Evolutionary conservation across 2,888 invertebrate genomes (phyloP), one percentile per base, ranked within the genome.

Genomic region (Scaptomyza caliginosa): DNA sequence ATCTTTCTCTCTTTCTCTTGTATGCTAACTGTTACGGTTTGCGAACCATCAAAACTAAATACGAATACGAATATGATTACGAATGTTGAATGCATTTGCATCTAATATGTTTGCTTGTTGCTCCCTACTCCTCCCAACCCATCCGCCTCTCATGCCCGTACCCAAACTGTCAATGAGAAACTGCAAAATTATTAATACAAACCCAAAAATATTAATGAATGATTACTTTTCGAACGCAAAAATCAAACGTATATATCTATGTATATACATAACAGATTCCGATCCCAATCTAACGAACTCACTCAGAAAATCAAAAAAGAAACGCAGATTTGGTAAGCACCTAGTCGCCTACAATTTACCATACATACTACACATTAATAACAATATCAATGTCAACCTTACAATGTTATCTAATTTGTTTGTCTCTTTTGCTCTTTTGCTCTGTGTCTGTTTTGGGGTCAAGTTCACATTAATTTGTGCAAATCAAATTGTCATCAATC

Each of bases 291-390:
- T 90, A 89, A 91, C 90, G 90, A 91, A 90, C 84, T 89, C 91
- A 86, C 88, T 91, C 77, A 91, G 90, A 89, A 91, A 90, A 89
- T 84, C 88, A 64, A 90, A 91, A 88, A 91, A 91, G 89, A 91
- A 89, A 89, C 88, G 90, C 85, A 89, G 90, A 89, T 91, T 91
- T 88, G 92, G 92, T 92, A 92, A 92, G 92, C 80, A 81, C 74
- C 67, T 60, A 48, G 28, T 28, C 57, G 43, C 67, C 60, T 40
- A 55, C 40, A 52, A 55, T 59, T 64, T 69, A n/a, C n/a, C n/a
- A 64, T 42, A 66, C 36, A 45, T 57, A 43, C 45, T 46, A 30
- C 40, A 55, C 34, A 38, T 30, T 16, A n/a, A n/a, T 34, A 34
- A 16, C 26, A 62, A 69, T 60, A 46, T 34, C 3, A 34, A 16